phyloP scores from a whole-genome alignment of 1,140 invertebrate genomes.

The Stegodyphus dumicola region DNA sequence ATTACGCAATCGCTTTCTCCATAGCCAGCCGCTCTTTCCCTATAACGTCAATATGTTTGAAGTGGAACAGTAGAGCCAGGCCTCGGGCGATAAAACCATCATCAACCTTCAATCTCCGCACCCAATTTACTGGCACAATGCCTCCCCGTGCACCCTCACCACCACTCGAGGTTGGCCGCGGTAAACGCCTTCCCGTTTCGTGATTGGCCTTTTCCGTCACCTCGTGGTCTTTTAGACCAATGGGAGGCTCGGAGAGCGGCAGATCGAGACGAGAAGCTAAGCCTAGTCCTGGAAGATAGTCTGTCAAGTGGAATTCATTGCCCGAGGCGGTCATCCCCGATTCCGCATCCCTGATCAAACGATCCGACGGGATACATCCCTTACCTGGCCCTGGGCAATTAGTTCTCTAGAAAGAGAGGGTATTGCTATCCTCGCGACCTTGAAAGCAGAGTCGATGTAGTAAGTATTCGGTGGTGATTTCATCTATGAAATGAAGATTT shows the following conservation, averaged over 20 bases:
- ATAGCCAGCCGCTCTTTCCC: neutral
- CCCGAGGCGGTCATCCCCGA: conserved; percentile 42
- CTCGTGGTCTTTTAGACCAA: neutral
- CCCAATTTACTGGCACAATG: conserved; percentile 33
- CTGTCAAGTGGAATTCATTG: conserved; percentile 40
- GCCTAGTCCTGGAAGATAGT: conserved; percentile 12
- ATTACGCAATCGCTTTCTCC: conserved; percentile 43
- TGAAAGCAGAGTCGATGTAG: neutral
- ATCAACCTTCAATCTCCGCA: conserved; percentile 25
- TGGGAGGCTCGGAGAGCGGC: neutral
- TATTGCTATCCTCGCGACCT: neutral
- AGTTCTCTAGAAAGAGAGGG: neutral
- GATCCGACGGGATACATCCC: neutral
- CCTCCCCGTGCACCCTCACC: conserved; percentile 9
- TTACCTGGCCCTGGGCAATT: neutral
- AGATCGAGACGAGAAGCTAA: conserved; percentile 20
- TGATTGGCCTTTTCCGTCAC: conserved; percentile 15
- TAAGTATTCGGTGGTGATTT: neutral
- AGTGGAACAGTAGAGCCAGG: neutral
- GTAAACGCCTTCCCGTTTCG: conserved; percentile 11
- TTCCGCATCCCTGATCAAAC: conserved; percentile 24
- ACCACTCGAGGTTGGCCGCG: neutral
- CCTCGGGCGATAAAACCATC: conserved; percentile 35
- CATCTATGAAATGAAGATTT: neutral
- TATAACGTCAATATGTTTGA: conserved; percentile 51